These are phyloP conservation scores for Sylvia atricapilla DNA, from an alignment of 2,113 vertebrate species.

Conservation along the genomic window DNA sequence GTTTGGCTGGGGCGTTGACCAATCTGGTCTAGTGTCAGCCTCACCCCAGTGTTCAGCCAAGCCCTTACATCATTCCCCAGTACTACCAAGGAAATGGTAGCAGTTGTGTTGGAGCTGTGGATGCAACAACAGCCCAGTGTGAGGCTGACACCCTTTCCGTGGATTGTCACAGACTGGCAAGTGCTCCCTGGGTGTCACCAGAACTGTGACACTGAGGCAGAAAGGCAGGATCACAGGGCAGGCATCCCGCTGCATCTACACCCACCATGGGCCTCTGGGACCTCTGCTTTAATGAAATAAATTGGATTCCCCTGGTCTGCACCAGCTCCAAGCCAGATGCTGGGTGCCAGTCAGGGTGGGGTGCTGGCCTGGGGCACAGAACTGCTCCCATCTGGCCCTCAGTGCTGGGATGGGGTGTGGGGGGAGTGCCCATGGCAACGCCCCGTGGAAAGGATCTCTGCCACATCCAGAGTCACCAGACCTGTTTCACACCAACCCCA, in stretches of 20 bases:
- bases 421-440: not conserved
- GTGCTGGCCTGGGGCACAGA: not conserved
- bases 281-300: not conserved
- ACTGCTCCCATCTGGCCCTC: not conserved
- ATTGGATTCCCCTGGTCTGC: not conserved
- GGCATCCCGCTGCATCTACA: not conserved
- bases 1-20: not conserved
- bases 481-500: not conserved
- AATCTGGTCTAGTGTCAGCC: not conserved
- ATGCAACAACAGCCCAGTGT: not conserved
- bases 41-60: not conserved
- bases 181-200: fast-evolving
- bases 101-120: not conserved
- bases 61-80: not conserved
- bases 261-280: not conserved
- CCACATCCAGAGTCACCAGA: not conserved
- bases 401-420: not conserved
- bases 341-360: not conserved
- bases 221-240: not conserved
- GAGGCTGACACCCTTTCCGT: not conserved
- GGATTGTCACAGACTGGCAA: not conserved
- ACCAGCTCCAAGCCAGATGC: not conserved
- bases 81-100: not conserved
- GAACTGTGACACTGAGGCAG: not conserved
- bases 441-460: not conserved